These are phyloP conservation scores for Ennomos quercinarius DNA, from an alignment of 2,888 invertebrate species.

Conservation along the genomic window DNA sequence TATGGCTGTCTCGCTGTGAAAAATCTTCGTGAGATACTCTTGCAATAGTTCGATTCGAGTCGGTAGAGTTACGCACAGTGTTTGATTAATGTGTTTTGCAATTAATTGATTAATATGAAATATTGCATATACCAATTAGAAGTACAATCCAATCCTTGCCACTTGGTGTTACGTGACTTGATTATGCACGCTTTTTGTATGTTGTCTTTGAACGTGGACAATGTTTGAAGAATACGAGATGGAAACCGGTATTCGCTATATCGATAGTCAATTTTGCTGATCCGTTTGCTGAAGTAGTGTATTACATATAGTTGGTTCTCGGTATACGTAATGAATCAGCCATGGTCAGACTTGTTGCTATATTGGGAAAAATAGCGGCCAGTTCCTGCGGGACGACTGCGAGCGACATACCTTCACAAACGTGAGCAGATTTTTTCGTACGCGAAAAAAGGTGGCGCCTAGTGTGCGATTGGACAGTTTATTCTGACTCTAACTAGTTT, in stretches of 20 bases:
- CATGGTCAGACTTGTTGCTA: slow-evolving; percentile 62
- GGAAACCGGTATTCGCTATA: slow-evolving; percentile 7
- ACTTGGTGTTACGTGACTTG: slow-evolving; percentile 20
- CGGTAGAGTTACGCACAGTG: slow-evolving; percentile 28
- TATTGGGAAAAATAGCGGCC: slow-evolving; percentile 64
- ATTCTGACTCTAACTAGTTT: slow-evolving; percentile 22
- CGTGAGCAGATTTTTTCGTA: slow-evolving; percentile 7
- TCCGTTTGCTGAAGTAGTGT: slow-evolving; percentile 23
- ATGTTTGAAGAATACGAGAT: slow-evolving; percentile 3
- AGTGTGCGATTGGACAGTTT: slow-evolving; percentile 16
- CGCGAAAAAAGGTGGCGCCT: slow-evolving; percentile 36
- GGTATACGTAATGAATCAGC: slow-evolving; percentile 65
- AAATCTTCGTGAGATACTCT: slow-evolving; percentile 36
- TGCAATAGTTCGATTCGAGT: slow-evolving; percentile 32
- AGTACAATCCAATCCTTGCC: slow-evolving; percentile 16
- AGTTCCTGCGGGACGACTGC: slow-evolving; percentile 44
- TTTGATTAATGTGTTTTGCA: slow-evolving; percentile 38
- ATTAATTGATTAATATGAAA: slow-evolving; percentile 34
- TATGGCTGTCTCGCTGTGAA: slow-evolving; percentile 39
- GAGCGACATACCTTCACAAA: slow-evolving; percentile 30
- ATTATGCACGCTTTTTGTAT: slow-evolving; percentile 15
- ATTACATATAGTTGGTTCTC: slow-evolving; percentile 53
- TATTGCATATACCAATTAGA: slow-evolving; percentile 29
- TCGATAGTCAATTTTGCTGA: background rate
- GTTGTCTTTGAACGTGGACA: slow-evolving; percentile 7